phyloP scores from a whole-genome alignment of 2,888 invertebrate genomes.

The Mayetiola destructor region DNA sequence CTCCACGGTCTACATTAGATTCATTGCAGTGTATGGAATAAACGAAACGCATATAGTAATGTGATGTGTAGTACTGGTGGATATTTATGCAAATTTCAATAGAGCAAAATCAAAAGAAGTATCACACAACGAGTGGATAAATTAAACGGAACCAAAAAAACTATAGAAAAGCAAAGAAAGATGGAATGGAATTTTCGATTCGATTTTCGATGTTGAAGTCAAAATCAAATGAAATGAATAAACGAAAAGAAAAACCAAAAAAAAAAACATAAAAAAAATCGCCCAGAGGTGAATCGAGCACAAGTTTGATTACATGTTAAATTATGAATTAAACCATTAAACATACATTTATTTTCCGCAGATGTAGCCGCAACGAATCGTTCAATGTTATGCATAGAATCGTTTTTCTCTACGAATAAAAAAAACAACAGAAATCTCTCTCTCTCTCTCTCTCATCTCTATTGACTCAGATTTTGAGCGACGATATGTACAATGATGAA shows the following conservation, averaged over 20 bases:
- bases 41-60: neutral
- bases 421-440: too few species aligned
- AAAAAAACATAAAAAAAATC: neutral
- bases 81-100: conserved; percentile 9
- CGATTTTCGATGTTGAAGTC: too few species aligned
- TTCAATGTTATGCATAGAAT: neutral
- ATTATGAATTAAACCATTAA: conserved; percentile 7
- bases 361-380: conserved; percentile 9
- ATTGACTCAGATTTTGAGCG: too few species aligned
- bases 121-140: too few species aligned
- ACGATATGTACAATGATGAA: too few species aligned
- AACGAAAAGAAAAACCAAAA: neutral
- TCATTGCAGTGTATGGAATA: neutral
- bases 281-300: conserved; percentile 5
- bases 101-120: neutral
- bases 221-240: neutral
- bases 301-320: conserved; percentile 12
- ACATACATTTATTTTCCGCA: neutral
- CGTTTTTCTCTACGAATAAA: too few species aligned
- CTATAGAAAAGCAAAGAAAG: neutral
- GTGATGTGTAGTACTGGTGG: too few species aligned
- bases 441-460: too few species aligned
- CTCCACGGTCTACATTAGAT: neutral
- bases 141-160: too few species aligned
- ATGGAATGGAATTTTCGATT: too few species aligned